A percentile compares a stretch with the other conserved stretches of the same genome.
Conservation (phyloP, 2,888 invertebrate genomes). For the Stenodera caucasica region DNA sequence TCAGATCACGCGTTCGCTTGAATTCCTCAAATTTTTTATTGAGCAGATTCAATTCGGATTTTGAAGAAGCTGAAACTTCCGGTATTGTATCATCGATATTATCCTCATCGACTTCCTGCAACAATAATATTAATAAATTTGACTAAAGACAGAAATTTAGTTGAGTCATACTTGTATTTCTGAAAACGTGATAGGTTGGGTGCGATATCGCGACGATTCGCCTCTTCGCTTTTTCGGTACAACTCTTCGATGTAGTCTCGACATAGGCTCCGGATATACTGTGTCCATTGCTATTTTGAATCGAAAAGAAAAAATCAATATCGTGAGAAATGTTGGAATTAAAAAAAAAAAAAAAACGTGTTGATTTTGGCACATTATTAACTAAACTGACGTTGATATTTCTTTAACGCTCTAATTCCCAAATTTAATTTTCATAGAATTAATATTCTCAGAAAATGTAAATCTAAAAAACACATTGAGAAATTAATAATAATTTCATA, state of each 20-base stretch:
- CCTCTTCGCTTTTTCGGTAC: constrained; percentile 60
- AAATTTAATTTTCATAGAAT: constrained; percentile 34
- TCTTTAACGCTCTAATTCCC: constrained; percentile 30
- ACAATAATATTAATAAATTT: neutral
- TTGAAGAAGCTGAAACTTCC: constrained; percentile 56
- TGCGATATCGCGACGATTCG: constrained; percentile 61
- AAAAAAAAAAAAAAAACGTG: neutral
- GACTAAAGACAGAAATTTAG: constrained; percentile 1
- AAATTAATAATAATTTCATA: too few relatives aligned
- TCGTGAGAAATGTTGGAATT: neutral
- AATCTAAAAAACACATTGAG: neutral
- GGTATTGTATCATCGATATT: constrained; percentile 56
- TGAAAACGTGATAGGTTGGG: constrained; percentile 75
- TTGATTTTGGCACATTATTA: constrained; percentile 5
- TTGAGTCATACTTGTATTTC: constrained; percentile 66
- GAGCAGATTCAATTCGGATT: constrained; percentile 56
- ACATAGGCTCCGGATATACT: constrained; percentile 71
- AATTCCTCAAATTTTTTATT: constrained; percentile 63
- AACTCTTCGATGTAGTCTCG: constrained; percentile 61
- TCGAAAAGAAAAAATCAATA: constrained; percentile 19
- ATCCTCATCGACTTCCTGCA: constrained; percentile 72
- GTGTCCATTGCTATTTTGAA: constrained; percentile 61
- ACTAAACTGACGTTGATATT: neutral
- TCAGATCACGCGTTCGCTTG: constrained; percentile 56
- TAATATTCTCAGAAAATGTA: neutral